Base-by-base conservation (phyloP, 2,113 vertebrate genomes). In the Rostratula benghalensis region DNA sequence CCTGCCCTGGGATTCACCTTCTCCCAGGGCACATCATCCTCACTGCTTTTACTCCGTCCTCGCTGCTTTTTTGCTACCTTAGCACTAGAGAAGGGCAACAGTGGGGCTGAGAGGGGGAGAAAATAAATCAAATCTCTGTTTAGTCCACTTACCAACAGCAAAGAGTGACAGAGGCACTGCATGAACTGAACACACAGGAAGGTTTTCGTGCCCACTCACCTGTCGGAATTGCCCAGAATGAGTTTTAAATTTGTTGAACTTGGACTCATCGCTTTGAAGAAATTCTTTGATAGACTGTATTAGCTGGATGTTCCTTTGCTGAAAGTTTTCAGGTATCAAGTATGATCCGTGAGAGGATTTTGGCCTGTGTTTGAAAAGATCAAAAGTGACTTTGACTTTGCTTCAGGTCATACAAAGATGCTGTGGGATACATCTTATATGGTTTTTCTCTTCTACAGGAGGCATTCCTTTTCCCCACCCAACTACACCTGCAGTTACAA, bases 221-320 rank as follows among this genome's bases (percentile, higher is more conserved):
- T 99, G 99, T 98, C 99, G 98, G 98, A 99, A 99, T 89, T 99
- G 99, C 60, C 99, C 98, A 24, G 99, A 99, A 78, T 98, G 98
- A 60, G 98, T 99, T 97, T 99, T 99, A 83, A 99, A 99, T 94
- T 99, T 97, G 95, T 98, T 99, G 97, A 99, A 99, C 95, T 98
- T 98, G 60, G 98, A 98, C 97, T 99, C 99, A 1, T 99, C 99
- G 0, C 99, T 98, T 70, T 98, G 98, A 31, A 99, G 98, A 57
- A 98, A 98, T 79, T 98, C 98, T 89, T 98, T 99, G 92, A 99
- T 99, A 56, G 99, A 99, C 83, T 99, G 98, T 92, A 99, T 99
- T 21, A 99, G 98, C 94, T 99, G 98, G 83, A 99, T 97, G 97
- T 99, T 99, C 95, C 99, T 98, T 85, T 99, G 98, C 77, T 99